Evolutionary conservation across 2,888 invertebrate species (phyloP), one percentile per base, ranked within the genome.

Genomic region (Hydrotaea cyrtoneurina): DNA sequence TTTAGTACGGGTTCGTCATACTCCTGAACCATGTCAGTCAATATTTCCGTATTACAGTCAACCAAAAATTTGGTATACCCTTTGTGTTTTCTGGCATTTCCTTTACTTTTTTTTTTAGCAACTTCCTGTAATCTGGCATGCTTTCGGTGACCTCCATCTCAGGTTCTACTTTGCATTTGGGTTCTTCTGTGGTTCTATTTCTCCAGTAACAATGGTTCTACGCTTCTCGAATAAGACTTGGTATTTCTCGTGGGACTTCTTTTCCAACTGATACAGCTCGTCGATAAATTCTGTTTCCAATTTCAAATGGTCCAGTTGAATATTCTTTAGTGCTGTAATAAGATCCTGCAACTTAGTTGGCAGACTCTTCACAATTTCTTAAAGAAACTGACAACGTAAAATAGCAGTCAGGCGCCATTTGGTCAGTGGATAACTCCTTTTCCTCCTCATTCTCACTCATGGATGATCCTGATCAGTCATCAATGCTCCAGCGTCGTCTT

Each of bases 221-320:
- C 93, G 89, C 81, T 91, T 91, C 71, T 92, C 91, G 62, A 91
- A 90, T 76, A 92, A 83, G 4, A 92, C 91, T 81, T 91, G 90
- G 86, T 92, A 92, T 43, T 89, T 89, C 39, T 89, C 87, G 78
- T 92, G 92, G 86, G 92, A 93, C 83, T 90, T 89, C 66, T 91
- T 90, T 85, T 93, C 92, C 15, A 93, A 86, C 83, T 91, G 90
- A 79, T 92, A 93, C n/a, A 93, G 92, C 90, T 99, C 98, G 90
- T 97, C 96, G 92, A 98, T 99, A 93, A 99, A 99, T 91, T 97
- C 95, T 0, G 98, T 96, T 93, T 99, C 99, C 79, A 98, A 94
- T 90, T 97, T 95, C 10, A 97, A 95, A 81, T 96, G 95, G 88
- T 97, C 95, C 88, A 97, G 93, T 92, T 98, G 98, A 17, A 98